Evolutionary conservation across 2,888 invertebrate species (phyloP), one percentile per base, ranked within the genome.

Genomic region (Fissipunctia ypsillon): DNA sequence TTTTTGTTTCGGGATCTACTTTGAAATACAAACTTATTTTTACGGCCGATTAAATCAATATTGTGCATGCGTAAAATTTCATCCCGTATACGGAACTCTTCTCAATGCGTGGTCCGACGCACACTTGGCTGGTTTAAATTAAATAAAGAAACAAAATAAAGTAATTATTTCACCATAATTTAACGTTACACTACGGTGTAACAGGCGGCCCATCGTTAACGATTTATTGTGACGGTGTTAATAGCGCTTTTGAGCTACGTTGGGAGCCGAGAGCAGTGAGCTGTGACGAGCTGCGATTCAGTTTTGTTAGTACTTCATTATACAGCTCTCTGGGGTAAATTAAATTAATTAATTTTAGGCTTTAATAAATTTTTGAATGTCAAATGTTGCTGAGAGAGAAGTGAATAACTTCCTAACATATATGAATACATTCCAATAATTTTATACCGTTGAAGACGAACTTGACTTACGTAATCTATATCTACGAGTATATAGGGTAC

Each of bases 171-270:
- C 7, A 16, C 7, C 45, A 7, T 22, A 0, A 43, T n/a, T 45
- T 28, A 25, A 67, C 5, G 35, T 57, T 63, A 63, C 70, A 35
- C 25, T 56, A 25, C 66, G 69, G 84, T 81, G 81, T 76, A 25
- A 69, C 22, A n/a, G 35, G 25, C 66, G 50, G 50, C 22, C 68
- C 45, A 45, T 76, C 76, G 59, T 76, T 81, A 81, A 69, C 65
- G 81, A 81, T 81, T 81, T 76, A 81, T 84, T 81, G 70, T 76
- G 76, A 66, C 76, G 66, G 70, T 70, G 81, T 76, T 84, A 81
- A 81, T 76, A 84, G 70, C 69, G 57, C 74, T 80, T 80, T 84
- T 84, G 84, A 84, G 84, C 81, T 56, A 68, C 74, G 56, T n/a
- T 10, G 67, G 45, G 54, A 60, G 67, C 45, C n/a, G 73, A n/a